phyloP scores from a whole-genome alignment of 2,888 invertebrate genomes.

The Thalpophila matura region DNA sequence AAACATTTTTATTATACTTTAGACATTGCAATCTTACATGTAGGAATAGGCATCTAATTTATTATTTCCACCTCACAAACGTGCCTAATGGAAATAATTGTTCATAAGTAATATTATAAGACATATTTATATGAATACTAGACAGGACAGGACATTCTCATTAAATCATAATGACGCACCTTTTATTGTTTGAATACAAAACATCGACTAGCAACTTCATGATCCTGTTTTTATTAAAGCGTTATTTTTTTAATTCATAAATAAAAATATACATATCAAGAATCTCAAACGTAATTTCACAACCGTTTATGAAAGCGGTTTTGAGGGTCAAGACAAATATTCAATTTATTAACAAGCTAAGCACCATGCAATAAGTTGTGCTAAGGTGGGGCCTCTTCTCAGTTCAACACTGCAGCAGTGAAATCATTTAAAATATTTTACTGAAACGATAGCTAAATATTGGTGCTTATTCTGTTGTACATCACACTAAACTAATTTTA shows the following conservation, averaged over 20 bases:
- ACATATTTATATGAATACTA: constrained; percentile 44
- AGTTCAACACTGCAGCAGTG: constrained; percentile 54
- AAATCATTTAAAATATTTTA: constrained; percentile 45
- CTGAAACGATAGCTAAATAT: constrained; percentile 41
- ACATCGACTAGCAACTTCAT: constrained; percentile 78
- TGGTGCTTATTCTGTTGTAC: no score
- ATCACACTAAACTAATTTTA: no score
- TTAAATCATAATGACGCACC: constrained; percentile 59
- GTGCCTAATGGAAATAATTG: constrained; percentile 61
- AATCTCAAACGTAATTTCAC: constrained; percentile 83
- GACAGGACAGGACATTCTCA: constrained; percentile 37
- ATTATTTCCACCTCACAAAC: constrained; percentile 61
- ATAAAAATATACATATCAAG: constrained; percentile 68
- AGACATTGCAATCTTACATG: constrained; percentile 63
- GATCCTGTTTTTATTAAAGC: constrained; percentile 71
- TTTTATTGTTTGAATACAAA: constrained; percentile 63
- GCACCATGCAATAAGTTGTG: constrained; percentile 82
- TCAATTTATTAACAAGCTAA: constrained; percentile 75
- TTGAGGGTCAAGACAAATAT: constrained; percentile 67
- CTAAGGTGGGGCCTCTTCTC: constrained; percentile 73
- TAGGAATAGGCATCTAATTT: constrained; percentile 69
- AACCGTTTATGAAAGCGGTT: constrained; percentile 81
- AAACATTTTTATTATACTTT: constrained; percentile 66
- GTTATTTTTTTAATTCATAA: constrained; percentile 69
- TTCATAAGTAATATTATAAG: constrained; percentile 56